Conservation (phyloP, 2,113 vertebrate genomes). For the Anarrhichthys ocellatus region DNA sequence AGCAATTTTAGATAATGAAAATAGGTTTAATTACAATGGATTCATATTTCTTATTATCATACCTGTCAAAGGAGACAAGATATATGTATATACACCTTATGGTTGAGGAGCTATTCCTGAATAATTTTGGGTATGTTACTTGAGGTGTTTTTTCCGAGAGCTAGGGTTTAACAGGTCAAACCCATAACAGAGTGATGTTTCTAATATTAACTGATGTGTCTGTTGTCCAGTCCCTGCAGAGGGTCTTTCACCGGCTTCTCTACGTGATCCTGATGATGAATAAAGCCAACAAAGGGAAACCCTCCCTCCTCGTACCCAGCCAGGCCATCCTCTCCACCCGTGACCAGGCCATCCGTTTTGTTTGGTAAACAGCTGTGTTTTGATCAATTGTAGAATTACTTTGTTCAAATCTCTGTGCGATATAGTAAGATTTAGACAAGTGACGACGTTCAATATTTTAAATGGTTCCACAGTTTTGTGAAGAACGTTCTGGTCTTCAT, state of each 20-base stretch:
- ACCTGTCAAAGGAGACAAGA: too few species aligned
- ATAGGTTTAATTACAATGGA: not conserved
- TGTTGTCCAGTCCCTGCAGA: constrained; percentile 72
- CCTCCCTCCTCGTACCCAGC: constrained; percentile 66
- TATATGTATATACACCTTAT: too few species aligned
- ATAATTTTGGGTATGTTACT: not conserved
- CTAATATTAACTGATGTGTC: constrained; percentile 10
- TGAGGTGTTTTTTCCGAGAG: not conserved
- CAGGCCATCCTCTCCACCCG: constrained; percentile 78
- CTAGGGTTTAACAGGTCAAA: not conserved
- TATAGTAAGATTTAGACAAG: not conserved
- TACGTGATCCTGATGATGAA: constrained; percentile 90
- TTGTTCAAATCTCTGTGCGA: too few species aligned
- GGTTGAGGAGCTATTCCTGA: not conserved
- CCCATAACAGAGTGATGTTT: not conserved
- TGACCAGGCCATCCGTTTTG: constrained; percentile 88
- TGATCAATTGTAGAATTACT: not conserved
- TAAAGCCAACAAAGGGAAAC: constrained; percentile 58
- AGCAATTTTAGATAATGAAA: not conserved
- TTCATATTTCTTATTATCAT: too few species aligned
- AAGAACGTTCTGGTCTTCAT: too few species aligned
- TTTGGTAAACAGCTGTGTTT: constrained; percentile 84
- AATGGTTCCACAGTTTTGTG: not conserved
- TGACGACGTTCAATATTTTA: not conserved
- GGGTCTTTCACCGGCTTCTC: constrained; percentile 87